Evolutionary conservation across 2,888 invertebrate genomes (phyloP).

Genomic region (Agrenia bidenticulata): DNA sequence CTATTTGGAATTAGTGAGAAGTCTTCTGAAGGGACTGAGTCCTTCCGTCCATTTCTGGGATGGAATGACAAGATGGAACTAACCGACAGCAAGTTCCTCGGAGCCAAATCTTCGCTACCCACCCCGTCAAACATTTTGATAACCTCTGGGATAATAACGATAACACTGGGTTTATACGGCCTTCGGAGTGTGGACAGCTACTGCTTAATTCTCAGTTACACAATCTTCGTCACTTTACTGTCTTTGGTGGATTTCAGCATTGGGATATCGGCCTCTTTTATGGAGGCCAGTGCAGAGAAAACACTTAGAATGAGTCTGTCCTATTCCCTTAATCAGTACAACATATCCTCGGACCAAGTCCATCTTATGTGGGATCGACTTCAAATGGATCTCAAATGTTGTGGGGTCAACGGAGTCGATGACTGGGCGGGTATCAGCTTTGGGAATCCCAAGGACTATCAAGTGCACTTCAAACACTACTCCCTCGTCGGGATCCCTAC

Average conservation of each 20-base stretch:
- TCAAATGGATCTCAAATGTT: constrained; percentile 26
- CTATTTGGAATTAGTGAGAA: constrained; percentile 25
- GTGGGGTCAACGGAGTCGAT: constrained; percentile 22
- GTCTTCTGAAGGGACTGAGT: constrained; percentile 8
- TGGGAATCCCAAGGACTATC: not conserved
- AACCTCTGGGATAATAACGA: constrained; percentile 12
- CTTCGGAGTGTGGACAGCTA: constrained; percentile 18
- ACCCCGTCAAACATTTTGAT: constrained; percentile 22
- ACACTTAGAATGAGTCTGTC: constrained; percentile 10
- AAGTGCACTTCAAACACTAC: not conserved
- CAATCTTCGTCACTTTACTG: constrained; percentile 5
- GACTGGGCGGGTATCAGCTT: constrained; percentile 19
- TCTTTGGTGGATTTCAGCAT: constrained; percentile 12
- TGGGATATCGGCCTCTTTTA: constrained; percentile 9
- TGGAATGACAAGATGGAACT: not conserved
- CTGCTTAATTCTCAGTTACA: constrained; percentile 18
- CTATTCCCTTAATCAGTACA: not conserved
- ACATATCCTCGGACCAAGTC: not conserved
- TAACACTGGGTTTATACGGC: constrained; percentile 14
- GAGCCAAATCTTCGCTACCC: constrained; percentile 16
- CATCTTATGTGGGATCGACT: constrained; percentile 21
- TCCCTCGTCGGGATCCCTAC: not conserved
- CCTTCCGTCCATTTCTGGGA: not conserved
- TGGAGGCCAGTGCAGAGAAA: constrained; percentile 21
- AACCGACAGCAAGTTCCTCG: too few relatives aligned